Conservation (phyloP, 2,888 invertebrate genomes). For the Corythucha ciliata region DNA sequence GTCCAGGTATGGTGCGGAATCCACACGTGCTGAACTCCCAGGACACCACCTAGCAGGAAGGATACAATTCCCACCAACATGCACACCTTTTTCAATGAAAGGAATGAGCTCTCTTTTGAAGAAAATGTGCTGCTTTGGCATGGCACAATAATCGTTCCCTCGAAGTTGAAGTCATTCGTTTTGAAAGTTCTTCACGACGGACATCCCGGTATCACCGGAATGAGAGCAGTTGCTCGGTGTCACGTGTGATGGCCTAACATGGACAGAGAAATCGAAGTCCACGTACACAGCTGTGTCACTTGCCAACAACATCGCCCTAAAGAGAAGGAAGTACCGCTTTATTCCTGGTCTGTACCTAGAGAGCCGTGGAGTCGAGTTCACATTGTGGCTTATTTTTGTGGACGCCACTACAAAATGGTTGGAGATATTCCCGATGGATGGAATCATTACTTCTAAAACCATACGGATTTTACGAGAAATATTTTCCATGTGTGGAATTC, state of each 20-base stretch:
- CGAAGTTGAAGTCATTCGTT: not conserved
- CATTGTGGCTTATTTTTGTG: slow-evolving; percentile 34
- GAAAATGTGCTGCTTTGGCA: slow-evolving; percentile 13
- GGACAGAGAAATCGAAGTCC: slow-evolving; percentile 5
- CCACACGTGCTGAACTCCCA: too few relatives aligned
- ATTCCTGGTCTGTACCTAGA: slow-evolving; percentile 31
- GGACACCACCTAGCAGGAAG: too few relatives aligned
- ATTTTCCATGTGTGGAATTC: slow-evolving; percentile 29
- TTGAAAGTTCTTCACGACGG: slow-evolving; percentile 19
- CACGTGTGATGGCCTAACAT: slow-evolving; percentile 11
- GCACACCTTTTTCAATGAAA: slow-evolving; percentile 1
- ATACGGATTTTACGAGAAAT: not conserved
- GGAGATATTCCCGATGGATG: slow-evolving; percentile 20
- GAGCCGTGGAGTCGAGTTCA: slow-evolving; percentile 33
- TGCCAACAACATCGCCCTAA: slow-evolving; percentile 27
- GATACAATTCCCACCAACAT: too few relatives aligned
- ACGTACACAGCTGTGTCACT: slow-evolving; percentile 3
- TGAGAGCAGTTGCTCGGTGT: not conserved
- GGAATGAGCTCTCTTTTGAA: not conserved
- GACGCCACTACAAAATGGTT: slow-evolving; percentile 33
- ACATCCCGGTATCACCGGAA: slow-evolving; percentile 30
- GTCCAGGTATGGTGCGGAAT: too few relatives aligned
- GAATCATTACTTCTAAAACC: not conserved
- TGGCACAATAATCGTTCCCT: slow-evolving; percentile 18
- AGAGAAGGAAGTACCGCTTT: slow-evolving; percentile 27